Conservation (phyloP, 2,797 vertebrate species). For the Epinephelus coioides region DNA sequence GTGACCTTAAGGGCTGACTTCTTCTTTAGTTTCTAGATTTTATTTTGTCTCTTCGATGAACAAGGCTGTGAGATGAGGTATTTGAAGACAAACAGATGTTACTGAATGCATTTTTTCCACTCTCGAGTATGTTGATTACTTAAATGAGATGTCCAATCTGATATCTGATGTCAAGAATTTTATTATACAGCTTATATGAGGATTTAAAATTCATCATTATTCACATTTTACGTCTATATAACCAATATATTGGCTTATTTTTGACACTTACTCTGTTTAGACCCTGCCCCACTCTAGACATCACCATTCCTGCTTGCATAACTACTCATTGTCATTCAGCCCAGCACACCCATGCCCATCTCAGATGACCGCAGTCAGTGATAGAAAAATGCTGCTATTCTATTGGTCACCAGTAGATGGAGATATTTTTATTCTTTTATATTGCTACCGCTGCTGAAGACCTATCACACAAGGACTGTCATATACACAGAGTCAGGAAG, state of each 20-base stretch:
- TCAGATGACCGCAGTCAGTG: slow-evolving; percentile 38
- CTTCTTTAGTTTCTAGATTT: slow-evolving; percentile 65
- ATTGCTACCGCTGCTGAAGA: slow-evolving; percentile 51
- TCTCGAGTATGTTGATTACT: slow-evolving; percentile 54
- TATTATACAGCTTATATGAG: slow-evolving; percentile 66
- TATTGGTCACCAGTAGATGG: slow-evolving; percentile 67
- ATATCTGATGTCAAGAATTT: slow-evolving; percentile 78
- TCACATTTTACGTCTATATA: slow-evolving; percentile 43
- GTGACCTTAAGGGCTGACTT: slow-evolving; percentile 81
- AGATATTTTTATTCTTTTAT: slow-evolving; percentile 70
- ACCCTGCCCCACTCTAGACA: slow-evolving; percentile 33
- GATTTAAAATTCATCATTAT: slow-evolving; percentile 55
- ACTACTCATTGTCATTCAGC: slow-evolving; percentile 53
- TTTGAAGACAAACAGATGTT: slow-evolving; percentile 54
- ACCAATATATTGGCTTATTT: slow-evolving; percentile 45
- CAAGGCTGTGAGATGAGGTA: slow-evolving; percentile 75
- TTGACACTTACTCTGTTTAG: slow-evolving; percentile 56
- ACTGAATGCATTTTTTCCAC: slow-evolving; percentile 52
- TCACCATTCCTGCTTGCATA: slow-evolving; percentile 51
- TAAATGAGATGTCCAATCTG: slow-evolving; percentile 74
- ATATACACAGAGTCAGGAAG: slow-evolving; percentile 38
- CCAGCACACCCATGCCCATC: slow-evolving; percentile 53
- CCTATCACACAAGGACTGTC: slow-evolving; percentile 47
- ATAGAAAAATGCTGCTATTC: slow-evolving; percentile 73
- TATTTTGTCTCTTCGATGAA: slow-evolving; percentile 59